phyloP scores from a whole-genome alignment of 2,888 invertebrate species.

The Cloeon dipterum region DNA sequence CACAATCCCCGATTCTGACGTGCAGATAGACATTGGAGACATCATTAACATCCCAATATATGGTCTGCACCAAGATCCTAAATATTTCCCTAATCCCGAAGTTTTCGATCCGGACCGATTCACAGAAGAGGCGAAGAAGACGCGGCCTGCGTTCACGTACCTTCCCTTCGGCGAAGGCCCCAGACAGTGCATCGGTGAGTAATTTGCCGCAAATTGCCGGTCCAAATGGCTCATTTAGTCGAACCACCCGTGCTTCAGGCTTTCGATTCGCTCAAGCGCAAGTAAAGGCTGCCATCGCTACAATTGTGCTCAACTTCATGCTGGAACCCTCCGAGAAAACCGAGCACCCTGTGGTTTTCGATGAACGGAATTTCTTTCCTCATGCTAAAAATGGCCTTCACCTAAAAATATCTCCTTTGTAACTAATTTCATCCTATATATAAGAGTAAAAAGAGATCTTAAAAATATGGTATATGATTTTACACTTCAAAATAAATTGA shows the following conservation, averaged over 20 bases:
- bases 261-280: slow-evolving; percentile 28
- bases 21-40: slow-evolving; percentile 25
- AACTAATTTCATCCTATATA: too few relatives aligned
- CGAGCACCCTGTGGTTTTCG: slow-evolving; percentile 7
- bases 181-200: slow-evolving; percentile 3
- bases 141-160: slow-evolving; percentile 13
- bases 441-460: too few relatives aligned
- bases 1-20: slow-evolving; percentile 4
- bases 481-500: too few relatives aligned
- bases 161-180: slow-evolving; percentile 4
- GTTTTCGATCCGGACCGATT: slow-evolving; percentile 32
- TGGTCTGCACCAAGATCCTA: slow-evolving; percentile 27
- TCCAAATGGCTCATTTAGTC: too few relatives aligned
- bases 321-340: slow-evolving; percentile 8
- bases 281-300: slow-evolving; percentile 25
- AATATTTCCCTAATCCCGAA: slow-evolving; percentile 29
- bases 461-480: too few relatives aligned
- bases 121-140: slow-evolving; percentile 20
- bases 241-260: slow-evolving; percentile 24
- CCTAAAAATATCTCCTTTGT: too few relatives aligned
- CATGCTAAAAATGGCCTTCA: neutral
- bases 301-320: slow-evolving; percentile 18
- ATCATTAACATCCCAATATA: slow-evolving; percentile 28
- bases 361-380: neutral
- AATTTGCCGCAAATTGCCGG: neutral